These are phyloP conservation scores for Acromyrmex echinatior DNA, from an alignment of 1,140 invertebrate genomes.

Conservation along the genomic window DNA sequence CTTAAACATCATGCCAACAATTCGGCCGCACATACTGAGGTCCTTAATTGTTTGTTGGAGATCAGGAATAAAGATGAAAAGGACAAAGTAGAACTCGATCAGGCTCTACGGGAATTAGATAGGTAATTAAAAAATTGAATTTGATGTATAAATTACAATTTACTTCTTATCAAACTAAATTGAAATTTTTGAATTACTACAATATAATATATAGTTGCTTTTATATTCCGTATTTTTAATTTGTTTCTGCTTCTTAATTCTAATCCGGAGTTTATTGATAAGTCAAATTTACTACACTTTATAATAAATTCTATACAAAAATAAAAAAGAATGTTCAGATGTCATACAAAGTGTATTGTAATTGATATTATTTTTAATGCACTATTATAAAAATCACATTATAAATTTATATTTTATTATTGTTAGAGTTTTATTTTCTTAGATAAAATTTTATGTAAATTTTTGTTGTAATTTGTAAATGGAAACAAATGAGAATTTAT, in stretches of 20 bases:
- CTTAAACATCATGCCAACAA: conserved; percentile 91
- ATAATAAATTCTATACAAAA: conserved; percentile 10
- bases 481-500: neutral
- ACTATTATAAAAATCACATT: neutral
- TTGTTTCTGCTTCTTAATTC: neutral
- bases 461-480: neutral
- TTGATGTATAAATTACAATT: neutral
- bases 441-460: neutral
- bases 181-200: neutral
- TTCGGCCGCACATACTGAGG: conserved; percentile 90
- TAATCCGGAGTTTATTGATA: no score
- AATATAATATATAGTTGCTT: neutral
- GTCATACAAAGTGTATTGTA: neutral
- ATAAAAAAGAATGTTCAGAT: neutral
- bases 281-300: neutral
- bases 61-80: conserved; percentile 89
- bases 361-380: neutral
- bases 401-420: conserved; percentile 14
- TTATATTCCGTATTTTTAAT: neutral
- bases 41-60: conserved; percentile 95
- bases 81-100: conserved; percentile 90
- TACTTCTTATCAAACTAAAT: neutral
- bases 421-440: neutral
- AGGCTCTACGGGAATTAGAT: conserved; percentile 88
- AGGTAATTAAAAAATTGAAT: conserved; percentile 82